Percentiles rank a stretch among this genome's conserved stretches.
Evolutionary conservation across 2,113 vertebrate species (phyloP).

Genomic region (Rhabdornis inornatus): DNA sequence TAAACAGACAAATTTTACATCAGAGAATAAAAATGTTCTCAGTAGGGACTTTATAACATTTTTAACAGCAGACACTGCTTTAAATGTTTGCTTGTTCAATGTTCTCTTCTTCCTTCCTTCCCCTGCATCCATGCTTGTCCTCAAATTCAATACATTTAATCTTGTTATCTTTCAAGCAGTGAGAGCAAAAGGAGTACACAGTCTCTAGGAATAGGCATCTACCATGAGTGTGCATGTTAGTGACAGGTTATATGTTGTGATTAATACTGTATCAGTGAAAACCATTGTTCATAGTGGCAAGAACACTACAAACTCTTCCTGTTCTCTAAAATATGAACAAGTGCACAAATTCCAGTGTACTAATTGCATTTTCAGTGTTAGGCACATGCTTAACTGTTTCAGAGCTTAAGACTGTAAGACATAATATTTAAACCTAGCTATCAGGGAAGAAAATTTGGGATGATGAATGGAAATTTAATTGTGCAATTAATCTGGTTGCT

Average conservation of each 20-base stretch:
- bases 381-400: background rate
- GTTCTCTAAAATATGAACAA: background rate
- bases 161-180: background rate
- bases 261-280: background rate
- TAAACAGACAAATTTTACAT: background rate
- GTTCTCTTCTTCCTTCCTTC: background rate
- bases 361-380: background rate
- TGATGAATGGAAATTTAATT: background rate
- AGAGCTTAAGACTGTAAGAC: background rate
- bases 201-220: background rate
- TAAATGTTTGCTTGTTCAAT: background rate
- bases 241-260: background rate
- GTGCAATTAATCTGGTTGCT: background rate
- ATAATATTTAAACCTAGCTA: background rate
- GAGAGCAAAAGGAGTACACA: fast-evolving
- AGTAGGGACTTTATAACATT: background rate
- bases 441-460: background rate
- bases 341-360: background rate
- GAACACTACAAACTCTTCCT: background rate
- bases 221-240: background rate
- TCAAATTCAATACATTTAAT: background rate
- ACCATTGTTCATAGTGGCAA: background rate
- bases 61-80: background rate
- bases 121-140: background rate
- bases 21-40: background rate